Evolutionary conservation across 2,888 invertebrate species (phyloP).

Genomic region (Lithophane socia): DNA sequence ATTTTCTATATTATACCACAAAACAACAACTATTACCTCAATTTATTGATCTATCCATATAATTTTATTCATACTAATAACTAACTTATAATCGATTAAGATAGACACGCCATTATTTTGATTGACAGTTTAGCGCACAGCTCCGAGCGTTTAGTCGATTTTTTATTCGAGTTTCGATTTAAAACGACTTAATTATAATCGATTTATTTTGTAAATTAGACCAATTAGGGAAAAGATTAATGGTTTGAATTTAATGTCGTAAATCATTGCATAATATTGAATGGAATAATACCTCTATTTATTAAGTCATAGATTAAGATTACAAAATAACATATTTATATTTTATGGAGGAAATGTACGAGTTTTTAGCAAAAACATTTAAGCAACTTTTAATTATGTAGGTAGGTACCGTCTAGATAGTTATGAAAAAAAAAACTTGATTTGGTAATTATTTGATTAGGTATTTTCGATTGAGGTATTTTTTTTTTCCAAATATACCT

Average conservation of each 20-base stretch:
- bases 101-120: conserved; percentile 41
- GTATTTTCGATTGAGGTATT: too few species aligned
- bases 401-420: too few species aligned
- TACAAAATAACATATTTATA: neutral
- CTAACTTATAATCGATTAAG: conserved; percentile 34
- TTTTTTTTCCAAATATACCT: too few species aligned
- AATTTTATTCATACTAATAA: conserved; percentile 38
- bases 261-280: conserved; percentile 21
- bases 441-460: neutral
- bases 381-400: neutral
- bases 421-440: neutral
- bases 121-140: conserved; percentile 54
- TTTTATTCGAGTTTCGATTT: conserved; percentile 39
- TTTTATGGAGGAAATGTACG: too few species aligned
- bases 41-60: conserved; percentile 7
- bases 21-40: conserved; percentile 4
- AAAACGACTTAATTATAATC: conserved; percentile 45
- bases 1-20: neutral
- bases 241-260: conserved; percentile 35
- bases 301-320: neutral
- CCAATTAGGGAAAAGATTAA: conserved; percentile 47
- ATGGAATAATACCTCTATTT: neutral
- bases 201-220: conserved; percentile 52
- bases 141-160: conserved; percentile 41
- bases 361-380: neutral